A percentile compares a stretch with the other conserved stretches of the same genome.
Evolutionary conservation across 2,888 invertebrate species (phyloP).

Genomic region (Melieria picta): DNA sequence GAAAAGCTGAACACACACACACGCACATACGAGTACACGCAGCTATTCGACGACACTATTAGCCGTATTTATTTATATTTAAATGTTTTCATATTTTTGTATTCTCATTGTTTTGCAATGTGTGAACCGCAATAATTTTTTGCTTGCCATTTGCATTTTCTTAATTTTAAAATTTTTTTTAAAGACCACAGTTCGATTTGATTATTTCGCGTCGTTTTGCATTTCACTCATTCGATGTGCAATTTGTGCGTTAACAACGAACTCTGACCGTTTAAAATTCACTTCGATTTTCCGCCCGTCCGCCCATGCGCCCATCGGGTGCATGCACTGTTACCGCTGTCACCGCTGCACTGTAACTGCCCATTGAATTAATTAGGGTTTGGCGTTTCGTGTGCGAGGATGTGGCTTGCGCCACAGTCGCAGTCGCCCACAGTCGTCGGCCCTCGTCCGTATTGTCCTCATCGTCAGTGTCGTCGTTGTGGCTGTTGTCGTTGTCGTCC

Average conservation of each 20-base stretch:
- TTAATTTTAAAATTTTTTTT: background rate
- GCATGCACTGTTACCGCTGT: background rate
- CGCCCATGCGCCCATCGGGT: background rate
- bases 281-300: too few species aligned
- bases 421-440: background rate
- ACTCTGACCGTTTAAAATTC: too few species aligned
- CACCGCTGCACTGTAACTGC: constrained; percentile 26
- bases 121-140: background rate
- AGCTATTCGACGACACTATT: too few species aligned
- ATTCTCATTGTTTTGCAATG: too few species aligned
- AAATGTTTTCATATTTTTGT: too few species aligned
- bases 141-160: background rate
- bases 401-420: too few species aligned
- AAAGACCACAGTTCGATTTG: too few species aligned
- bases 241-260: too few species aligned
- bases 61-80: too few species aligned
- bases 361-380: constrained; percentile 37
- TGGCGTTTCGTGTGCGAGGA: constrained; percentile 10
- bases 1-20: background rate
- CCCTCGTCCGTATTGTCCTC: background rate
- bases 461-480: background rate
- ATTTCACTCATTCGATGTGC: too few species aligned
- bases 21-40: too few species aligned
- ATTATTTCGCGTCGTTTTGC: too few species aligned
- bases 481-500: constrained; percentile 12